Percentiles rank a stretch among this genome's conserved stretches.
Conservation (phyloP, 2,797 vertebrate genomes). For the Threskiornis aethiopicus region DNA sequence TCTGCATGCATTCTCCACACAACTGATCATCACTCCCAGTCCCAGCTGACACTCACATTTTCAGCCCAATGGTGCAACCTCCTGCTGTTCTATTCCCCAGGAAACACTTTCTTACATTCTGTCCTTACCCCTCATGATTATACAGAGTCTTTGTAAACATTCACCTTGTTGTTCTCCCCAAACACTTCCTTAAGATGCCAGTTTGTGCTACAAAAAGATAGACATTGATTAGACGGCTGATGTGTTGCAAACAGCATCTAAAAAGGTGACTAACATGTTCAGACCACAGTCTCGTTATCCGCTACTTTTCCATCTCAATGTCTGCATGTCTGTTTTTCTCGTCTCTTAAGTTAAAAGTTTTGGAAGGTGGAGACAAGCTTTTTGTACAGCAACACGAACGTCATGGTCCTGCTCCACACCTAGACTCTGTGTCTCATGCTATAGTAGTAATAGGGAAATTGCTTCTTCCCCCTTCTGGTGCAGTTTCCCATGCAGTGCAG, state of each 20-base stretch:
- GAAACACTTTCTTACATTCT: background rate
- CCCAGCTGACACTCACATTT: background rate
- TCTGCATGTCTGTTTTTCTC: background rate
- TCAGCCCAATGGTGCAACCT: background rate
- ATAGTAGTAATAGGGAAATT: background rate
- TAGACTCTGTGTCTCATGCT: background rate
- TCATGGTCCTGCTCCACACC: rapidly evolving
- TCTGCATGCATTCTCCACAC: rapidly evolving
- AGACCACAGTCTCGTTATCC: background rate
- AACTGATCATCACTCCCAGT: background rate
- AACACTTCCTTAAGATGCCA: background rate
- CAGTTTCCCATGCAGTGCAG: background rate
- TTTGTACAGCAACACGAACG: background rate
- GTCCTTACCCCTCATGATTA: background rate
- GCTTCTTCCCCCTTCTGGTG: background rate
- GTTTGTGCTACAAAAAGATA: background rate
- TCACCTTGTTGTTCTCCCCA: background rate
- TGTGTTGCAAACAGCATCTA: background rate
- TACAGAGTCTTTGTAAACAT: background rate
- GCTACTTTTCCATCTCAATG: background rate
- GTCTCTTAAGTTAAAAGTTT: background rate
- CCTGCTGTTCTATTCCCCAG: background rate
- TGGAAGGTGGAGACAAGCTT: background rate
- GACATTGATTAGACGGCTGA: background rate
- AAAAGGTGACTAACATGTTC: background rate